These are phyloP conservation scores for Lithophane semibrunnea DNA, from an alignment of 2,888 invertebrate species.

Conservation along the genomic window DNA sequence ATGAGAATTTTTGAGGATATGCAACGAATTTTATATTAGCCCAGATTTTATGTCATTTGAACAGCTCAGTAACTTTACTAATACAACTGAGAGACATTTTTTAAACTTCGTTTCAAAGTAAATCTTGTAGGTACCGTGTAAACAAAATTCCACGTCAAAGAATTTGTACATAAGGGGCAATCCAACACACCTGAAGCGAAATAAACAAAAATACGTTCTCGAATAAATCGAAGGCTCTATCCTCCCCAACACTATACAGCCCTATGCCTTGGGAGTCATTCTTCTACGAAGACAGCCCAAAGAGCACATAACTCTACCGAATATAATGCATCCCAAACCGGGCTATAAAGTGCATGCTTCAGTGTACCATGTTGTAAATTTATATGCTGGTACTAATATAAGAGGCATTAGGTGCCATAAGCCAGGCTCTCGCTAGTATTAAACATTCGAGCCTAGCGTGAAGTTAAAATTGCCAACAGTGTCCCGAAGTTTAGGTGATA, in stretches of 20 bases:
- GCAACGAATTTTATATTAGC: not conserved
- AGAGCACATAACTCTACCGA: conserved; percentile 77
- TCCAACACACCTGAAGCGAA: conserved; percentile 17
- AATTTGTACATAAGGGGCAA: not conserved
- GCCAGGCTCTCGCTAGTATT: conserved; percentile 47
- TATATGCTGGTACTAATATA: conserved; percentile 71
- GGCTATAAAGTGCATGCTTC: conserved; percentile 78
- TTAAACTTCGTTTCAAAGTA: not conserved
- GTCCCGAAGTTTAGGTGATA: conserved; percentile 3
- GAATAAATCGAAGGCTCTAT: conserved; percentile 56
- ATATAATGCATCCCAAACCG: conserved; percentile 77
- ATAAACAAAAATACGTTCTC: conserved; percentile 50
- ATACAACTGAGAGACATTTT: not conserved
- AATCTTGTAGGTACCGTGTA: not conserved
- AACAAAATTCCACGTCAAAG: not conserved
- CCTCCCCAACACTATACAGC: conserved; percentile 37
- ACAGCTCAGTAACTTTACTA: not conserved
- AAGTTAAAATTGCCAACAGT: conserved; percentile 46
- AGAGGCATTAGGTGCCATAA: conserved; percentile 68
- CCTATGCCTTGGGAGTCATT: conserved; percentile 81
- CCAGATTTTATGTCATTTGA: not conserved
- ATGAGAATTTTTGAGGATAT: conserved; percentile 19
- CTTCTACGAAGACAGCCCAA: conserved; percentile 76
- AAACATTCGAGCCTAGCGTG: conserved; percentile 42
- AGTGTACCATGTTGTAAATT: conserved; percentile 71